These are phyloP conservation scores for Ophion obscuratus DNA, from an alignment of 2,888 invertebrate genomes.

Conservation along the genomic window DNA sequence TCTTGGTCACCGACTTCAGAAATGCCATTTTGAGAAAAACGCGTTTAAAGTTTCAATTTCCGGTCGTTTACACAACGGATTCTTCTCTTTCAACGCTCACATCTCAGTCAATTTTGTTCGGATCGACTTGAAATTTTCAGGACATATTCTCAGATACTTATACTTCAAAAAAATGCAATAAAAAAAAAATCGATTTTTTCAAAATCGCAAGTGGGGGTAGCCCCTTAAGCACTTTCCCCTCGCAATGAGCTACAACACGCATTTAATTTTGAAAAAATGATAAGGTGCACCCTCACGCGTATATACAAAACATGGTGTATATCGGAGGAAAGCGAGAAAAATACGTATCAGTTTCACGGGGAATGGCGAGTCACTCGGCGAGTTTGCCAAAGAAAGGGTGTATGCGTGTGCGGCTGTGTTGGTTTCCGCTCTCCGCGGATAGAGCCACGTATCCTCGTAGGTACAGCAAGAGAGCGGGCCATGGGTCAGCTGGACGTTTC, in stretches of 20 bases:
- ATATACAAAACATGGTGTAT: not conserved
- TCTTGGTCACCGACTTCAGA: too few species aligned
- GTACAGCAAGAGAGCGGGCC: not conserved
- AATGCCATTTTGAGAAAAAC: too few species aligned
- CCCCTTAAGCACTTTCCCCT: not conserved
- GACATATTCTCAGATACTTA: too few species aligned
- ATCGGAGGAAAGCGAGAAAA: slow-evolving; percentile 49
- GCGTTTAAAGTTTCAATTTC: too few species aligned
- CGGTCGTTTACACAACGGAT: too few species aligned
- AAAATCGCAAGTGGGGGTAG: too few species aligned
- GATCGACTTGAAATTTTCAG: too few species aligned
- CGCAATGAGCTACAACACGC: not conserved
- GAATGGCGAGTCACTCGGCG: slow-evolving; percentile 72
- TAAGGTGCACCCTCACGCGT: not conserved
- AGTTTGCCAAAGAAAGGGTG: slow-evolving; percentile 59
- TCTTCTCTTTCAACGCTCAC: too few species aligned
- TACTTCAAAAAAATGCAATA: too few species aligned
- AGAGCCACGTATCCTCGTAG: slow-evolving; percentile 2
- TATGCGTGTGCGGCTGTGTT: not conserved
- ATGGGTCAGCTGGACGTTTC: slow-evolving; percentile 81
- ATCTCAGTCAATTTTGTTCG: too few species aligned
- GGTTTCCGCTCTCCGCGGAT: slow-evolving; percentile 6
- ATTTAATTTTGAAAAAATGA: not conserved
- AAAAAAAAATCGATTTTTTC: too few species aligned
- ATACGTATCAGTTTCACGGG: slow-evolving; percentile 55